Evolutionary conservation across 2,888 invertebrate species (phyloP), one percentile per base, ranked within the genome.

Genomic region (Brassicogethes aeneus): DNA sequence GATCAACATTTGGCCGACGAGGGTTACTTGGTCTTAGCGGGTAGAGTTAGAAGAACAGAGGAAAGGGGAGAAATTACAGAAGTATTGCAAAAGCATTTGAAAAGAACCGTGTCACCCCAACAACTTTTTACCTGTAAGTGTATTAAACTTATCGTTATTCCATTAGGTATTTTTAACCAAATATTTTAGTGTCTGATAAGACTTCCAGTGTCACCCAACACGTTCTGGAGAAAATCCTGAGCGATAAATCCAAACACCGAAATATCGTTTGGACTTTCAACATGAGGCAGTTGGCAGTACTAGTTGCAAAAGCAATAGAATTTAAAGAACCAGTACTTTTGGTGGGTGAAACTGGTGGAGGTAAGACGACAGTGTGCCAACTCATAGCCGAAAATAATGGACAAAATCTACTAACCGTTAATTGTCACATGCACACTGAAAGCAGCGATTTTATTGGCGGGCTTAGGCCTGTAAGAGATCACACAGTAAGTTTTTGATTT

Each of bases 391-490:
- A 79, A 16, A 71, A 86, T 39, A 77, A 74, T 45, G 66, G 72
- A 1, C 80, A 80, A 39, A 68, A 78, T 39, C 71, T 97, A 30
- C 73, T 83, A 40, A 81, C 88, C 30, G 80, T 97, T 1, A 99
- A 97, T 68, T 99, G 99, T 68, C 99, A 99, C 60, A 91, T 97
- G 85, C 92, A 99, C 60, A 94, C 96, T 1, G 99, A 99, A 68
- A 92, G 95, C 51, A 85, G 96, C 0, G 99, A 99, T 66, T 97
- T 99, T 62, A 73, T 99, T 13, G 99, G 99, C 31, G 92, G 95
- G 13, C 71, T 99, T 5, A 73, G 99, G 50, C 99, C 99, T 1
- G 87, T 90, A 3, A 70, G 93, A 41, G 64, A 68, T 41, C 73
- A 76, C 46, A 72, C 73, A 2, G 59, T 61, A 44, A 60, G 56